phyloP scores from a whole-genome alignment of 2,888 invertebrate species.

The Agriopis aurantiaria region DNA sequence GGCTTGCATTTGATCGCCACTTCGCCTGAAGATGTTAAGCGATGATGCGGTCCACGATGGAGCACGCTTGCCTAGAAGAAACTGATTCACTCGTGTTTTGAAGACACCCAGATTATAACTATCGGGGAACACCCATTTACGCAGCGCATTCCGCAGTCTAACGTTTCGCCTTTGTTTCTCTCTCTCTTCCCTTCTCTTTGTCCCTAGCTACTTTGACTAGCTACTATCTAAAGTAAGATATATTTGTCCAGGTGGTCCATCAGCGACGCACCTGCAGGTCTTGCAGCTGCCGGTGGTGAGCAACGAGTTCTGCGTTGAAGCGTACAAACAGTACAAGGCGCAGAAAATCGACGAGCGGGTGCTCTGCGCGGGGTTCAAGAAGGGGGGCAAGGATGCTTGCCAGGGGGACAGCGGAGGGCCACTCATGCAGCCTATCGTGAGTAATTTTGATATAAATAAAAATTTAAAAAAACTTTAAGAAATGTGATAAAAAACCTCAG shows the following conservation, averaged over 20 bases:
- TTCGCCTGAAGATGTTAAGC: no score
- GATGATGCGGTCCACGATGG: no score
- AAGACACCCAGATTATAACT: no score
- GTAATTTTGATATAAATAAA: conserved; percentile 43
- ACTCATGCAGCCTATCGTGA: conserved; percentile 87
- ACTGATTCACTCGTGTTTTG: no score
- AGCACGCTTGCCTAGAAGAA: no score
- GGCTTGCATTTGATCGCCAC: no score
- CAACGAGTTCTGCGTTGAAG: conserved; percentile 86
- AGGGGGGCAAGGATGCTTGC: conserved; percentile 91
- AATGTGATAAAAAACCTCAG: no score
- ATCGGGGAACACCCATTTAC: no score
- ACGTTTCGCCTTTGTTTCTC: no score
- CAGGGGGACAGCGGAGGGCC: conserved; percentile 95
- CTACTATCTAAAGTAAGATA: no score
- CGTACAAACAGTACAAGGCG: conserved; percentile 83
- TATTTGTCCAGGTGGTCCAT: conserved; percentile 87
- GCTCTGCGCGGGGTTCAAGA: conserved; percentile 89
- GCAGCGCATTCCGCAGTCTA: no score
- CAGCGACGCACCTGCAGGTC: conserved; percentile 88
- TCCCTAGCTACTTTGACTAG: not conserved
- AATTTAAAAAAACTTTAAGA: no score
- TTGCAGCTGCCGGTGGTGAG: conserved; percentile 90
- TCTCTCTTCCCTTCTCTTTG: not conserved
- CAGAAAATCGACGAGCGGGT: conserved; percentile 87